Percentiles rank a stretch among this genome's conserved stretches.
These are phyloP conservation scores for Mechanitis messenoides DNA, from an alignment of 2,888 invertebrate genomes.

Conservation along the genomic window DNA sequence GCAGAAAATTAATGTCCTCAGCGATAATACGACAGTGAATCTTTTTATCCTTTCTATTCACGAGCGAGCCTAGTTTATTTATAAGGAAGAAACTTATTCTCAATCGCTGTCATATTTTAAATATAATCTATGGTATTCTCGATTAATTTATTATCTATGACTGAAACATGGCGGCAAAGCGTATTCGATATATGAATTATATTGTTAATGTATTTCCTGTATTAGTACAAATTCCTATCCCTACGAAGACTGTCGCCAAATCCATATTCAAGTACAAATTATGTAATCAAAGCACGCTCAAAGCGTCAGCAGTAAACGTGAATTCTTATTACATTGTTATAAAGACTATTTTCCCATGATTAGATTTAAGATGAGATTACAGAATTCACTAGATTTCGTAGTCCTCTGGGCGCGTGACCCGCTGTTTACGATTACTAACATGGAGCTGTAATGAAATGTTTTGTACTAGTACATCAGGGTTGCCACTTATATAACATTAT, in stretches of 20 bases:
- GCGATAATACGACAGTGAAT: conserved; percentile 50
- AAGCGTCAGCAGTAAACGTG: conserved; percentile 10
- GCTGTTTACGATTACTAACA: conserved; percentile 40
- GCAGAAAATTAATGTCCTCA: conserved; percentile 62
- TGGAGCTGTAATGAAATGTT: conserved; percentile 28
- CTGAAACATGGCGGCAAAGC: too few relatives aligned
- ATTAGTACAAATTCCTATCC: conserved; percentile 16
- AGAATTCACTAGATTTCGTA: conserved; percentile 19
- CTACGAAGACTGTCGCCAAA: conserved; percentile 21
- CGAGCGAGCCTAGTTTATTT: conserved; percentile 46
- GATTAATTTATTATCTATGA: too few relatives aligned
- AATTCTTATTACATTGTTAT: conserved; percentile 20
- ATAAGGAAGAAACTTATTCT: conserved; percentile 41
- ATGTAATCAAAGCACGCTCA: conserved; percentile 29
- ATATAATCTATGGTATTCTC: too few relatives aligned
- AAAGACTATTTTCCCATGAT: conserved; percentile 20
- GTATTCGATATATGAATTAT: not conserved
- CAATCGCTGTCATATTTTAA: conserved; percentile 7
- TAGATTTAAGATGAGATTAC: conserved; percentile 22
- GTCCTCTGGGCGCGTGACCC: conserved; percentile 42
- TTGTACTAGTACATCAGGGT: conserved; percentile 16
- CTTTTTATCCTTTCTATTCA: conserved; percentile 52
- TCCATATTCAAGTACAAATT: conserved; percentile 32
- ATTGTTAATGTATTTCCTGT: conserved; percentile 19
- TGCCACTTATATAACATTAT: conserved; percentile 14